Evolutionary conservation across 2,888 invertebrate genomes (phyloP), one percentile per base, ranked within the genome.

Genomic region (Phyllotreta striolata): DNA sequence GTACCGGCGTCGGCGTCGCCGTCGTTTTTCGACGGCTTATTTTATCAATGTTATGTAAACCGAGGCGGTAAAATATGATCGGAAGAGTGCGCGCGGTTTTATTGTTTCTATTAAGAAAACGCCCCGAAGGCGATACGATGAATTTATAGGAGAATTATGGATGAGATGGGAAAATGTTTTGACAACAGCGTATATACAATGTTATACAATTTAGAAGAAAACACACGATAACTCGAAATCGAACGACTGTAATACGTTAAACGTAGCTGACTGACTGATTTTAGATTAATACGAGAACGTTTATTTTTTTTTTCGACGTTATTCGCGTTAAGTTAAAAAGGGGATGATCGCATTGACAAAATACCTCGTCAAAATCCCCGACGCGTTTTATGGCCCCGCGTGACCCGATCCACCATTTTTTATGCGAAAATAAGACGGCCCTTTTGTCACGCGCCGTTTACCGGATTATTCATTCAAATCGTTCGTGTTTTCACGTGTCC

Each of bases 401-500:
- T 60, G 60, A 60, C 60, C 52, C 37, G 52, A 14, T 44, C 38
- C 24, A 35, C 35, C 10, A 58, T 60, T 44, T 60, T 60, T 56
- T 56, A 35, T 8, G 43, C 40, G 24, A 59, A 58, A 51, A 60
- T 52, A 54, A 60, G 60, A 60, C 37, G 43, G 37, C 60, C 44
- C 38, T 37, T 54, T 13, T 44, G 38, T 44, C 60, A 52, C 60
- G 52, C 52, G 41, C 58, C 51, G 35, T 39, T 59, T 41, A 59
- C 49, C 51, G 41, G 58, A 59, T 59, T 59, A 59, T 59, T 59
- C 51, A 59, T 59, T 49, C 49, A 59, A 49, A 59, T 39, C 41
- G 41, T 59, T 59, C 41, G 40, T 51, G 41, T 59, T 39, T 51
- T 57, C 12, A 38, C 57, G 47, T 14, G 47, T 47, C 9, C 46